Percentiles rank a stretch among this genome's conserved stretches.
Conservation (phyloP, 1,140 invertebrate genomes). For the Euura lappo region DNA sequence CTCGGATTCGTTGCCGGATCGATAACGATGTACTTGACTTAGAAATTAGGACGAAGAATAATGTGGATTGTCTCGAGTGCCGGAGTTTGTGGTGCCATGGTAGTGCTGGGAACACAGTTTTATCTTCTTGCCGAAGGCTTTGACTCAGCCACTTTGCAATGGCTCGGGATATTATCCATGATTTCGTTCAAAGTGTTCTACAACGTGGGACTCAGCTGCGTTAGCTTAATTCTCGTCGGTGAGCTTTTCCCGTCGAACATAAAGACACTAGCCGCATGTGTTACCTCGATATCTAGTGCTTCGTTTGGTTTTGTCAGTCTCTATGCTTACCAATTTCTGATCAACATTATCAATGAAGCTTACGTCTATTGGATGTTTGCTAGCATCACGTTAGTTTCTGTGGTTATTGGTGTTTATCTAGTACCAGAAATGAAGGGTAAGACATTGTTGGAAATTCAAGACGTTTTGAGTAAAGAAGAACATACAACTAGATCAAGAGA, state of each 20-base stretch:
- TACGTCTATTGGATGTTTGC: slow-evolving; percentile 33
- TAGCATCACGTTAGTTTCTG: not conserved
- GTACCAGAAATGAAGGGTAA: not conserved
- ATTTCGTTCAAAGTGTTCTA: slow-evolving; percentile 34
- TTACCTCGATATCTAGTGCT: slow-evolving; percentile 74
- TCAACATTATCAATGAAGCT: slow-evolving; percentile 59
- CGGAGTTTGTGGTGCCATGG: slow-evolving; percentile 32
- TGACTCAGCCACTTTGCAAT: slow-evolving; percentile 21
- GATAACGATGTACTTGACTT: slow-evolving; percentile 34
- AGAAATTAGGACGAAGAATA: slow-evolving; percentile 36
- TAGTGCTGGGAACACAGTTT: slow-evolving; percentile 35
- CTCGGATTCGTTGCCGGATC: slow-evolving; percentile 31
- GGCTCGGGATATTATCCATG: slow-evolving; percentile 36
- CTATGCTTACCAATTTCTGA: slow-evolving; percentile 71
- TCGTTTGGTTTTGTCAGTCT: slow-evolving; percentile 74
- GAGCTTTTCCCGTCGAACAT: slow-evolving; percentile 69
- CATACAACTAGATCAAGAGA: no score
- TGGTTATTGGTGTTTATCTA: not conserved
- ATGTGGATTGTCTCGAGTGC: slow-evolving; percentile 34
- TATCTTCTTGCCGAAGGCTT: slow-evolving; percentile 19
- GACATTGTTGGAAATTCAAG: not conserved
- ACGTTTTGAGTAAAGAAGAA: not conserved
- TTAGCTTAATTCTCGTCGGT: slow-evolving; percentile 44
- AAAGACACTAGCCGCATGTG: slow-evolving; percentile 69
- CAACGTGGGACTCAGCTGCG: slow-evolving; percentile 33